Evolutionary conservation across 1,140 invertebrate species (phyloP), one percentile per base, ranked within the genome.

Genomic region (Zelostemma sp.): DNA sequence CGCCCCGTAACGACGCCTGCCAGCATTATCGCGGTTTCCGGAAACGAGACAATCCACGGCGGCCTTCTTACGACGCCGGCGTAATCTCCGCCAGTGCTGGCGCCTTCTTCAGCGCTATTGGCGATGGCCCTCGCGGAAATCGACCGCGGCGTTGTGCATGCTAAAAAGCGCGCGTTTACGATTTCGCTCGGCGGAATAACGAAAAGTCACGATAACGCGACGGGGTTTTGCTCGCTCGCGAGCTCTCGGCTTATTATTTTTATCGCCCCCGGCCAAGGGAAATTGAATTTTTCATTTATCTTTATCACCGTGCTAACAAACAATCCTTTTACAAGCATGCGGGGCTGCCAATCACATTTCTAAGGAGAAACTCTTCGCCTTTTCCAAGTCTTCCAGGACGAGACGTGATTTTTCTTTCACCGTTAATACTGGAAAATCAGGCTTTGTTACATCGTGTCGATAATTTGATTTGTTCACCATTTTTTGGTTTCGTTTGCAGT

Each of bases 1-100:
- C 14, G 40, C 14, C 12, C 15, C 1, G 40, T 15, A 15, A 41
- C 40, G 40, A 41, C 15, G 40, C 40, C 9, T 12, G 15, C 21
- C 21, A 25, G 14, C 40, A 15, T 41, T 41, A 41, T 12, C 40
- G 40, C 40, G 40, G 40, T 41, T 41, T 15, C 40, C 40, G 40
- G 40, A 41, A 41, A 41, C 40, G 40, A 41, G 40, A 41, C 40
- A 41, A 41, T 41, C 40, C 15, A 38, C 35, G 2, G 40, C 14
- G 40, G 12, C 14, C 14, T 41, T 41, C 40, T 41, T 41, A 12
- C 14, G n/a, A 41, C 40, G 40, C 40, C 35, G 35, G 35, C 35
- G 35, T 12, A 41, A 41, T 41, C 40, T 41, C 40, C 40, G 40
- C 14, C 15, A n/a, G n/a, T n/a, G 1, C 14, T 1, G 12, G 40